Evolutionary conservation across 2,113 vertebrate species (phyloP).

Genomic region (Myotis yumanensis): DNA sequence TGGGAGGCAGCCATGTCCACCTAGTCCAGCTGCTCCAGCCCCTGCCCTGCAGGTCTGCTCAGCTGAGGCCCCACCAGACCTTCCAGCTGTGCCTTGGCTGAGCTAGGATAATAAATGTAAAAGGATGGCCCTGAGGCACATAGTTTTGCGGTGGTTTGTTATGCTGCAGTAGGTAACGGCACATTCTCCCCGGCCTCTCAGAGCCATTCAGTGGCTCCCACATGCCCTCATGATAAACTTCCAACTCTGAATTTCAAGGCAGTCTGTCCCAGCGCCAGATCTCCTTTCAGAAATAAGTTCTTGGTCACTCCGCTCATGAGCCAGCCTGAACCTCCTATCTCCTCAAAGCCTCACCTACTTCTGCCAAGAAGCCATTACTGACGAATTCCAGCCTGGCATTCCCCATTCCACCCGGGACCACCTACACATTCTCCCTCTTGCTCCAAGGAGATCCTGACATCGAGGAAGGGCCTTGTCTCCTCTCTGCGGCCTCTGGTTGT

Average conservation of each 20-base stretch:
- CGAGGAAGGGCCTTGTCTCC: neutral
- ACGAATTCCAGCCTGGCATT: neutral
- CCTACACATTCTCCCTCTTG: neutral
- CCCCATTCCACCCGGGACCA: no score
- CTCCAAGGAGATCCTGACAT: neutral
- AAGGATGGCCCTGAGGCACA: neutral
- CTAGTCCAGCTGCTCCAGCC: neutral
- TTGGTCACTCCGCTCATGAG: neutral
- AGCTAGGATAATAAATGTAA: neutral
- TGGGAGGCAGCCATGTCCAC: no score
- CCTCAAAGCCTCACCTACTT: neutral
- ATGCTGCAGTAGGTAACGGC: neutral
- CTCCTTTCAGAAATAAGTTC: neutral
- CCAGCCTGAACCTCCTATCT: neutral
- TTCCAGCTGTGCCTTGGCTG: neutral
- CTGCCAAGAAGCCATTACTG: neutral
- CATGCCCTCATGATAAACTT: neutral
- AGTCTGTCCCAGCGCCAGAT: neutral
- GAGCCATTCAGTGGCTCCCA: neutral
- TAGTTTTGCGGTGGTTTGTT: neutral
- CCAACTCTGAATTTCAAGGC: neutral
- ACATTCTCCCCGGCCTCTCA: neutral
- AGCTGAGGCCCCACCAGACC: neutral
- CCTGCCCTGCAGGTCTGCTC: rapidly evolving
- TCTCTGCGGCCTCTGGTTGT: neutral